Percentiles rank a stretch among this genome's conserved stretches.
phyloP scores from a whole-genome alignment of 2,113 vertebrate species.

The Noctilio leporinus region DNA sequence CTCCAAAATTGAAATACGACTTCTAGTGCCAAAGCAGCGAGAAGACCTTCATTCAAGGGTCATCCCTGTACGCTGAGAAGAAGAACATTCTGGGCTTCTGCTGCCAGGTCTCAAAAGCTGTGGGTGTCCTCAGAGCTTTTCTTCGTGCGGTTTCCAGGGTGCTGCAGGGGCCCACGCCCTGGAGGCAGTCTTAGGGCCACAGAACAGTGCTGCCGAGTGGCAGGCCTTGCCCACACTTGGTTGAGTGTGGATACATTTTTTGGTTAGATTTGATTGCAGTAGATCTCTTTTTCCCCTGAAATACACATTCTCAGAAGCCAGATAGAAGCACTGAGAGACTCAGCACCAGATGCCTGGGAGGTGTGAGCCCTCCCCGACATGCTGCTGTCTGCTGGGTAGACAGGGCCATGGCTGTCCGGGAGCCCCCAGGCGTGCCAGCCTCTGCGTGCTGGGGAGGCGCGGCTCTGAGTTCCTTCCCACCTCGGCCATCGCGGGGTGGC shows the following conservation, averaged over 20 bases:
- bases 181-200: neutral
- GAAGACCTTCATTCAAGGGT: neutral
- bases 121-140: neutral
- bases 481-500: too few species aligned
- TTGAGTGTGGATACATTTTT: neutral
- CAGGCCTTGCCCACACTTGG: neutral
- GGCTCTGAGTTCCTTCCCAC: too few species aligned
- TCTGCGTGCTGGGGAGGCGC: neutral
- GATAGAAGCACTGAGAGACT: neutral
- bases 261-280: neutral
- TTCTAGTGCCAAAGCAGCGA: neutral
- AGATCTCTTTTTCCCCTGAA: neutral
- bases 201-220: rapidly evolving
- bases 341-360: neutral
- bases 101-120: rapidly evolving
- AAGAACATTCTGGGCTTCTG: rapidly evolving
- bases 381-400: neutral
- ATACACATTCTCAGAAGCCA: neutral
- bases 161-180: rapidly evolving
- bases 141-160: neutral
- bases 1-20: neutral
- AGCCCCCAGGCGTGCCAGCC: too few species aligned
- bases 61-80: neutral
- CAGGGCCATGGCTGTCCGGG: too few species aligned
- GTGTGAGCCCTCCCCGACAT: rapidly evolving